Base-by-base conservation (phyloP, 2,888 invertebrate species). In the Kryphioiulus occultus region DNA sequence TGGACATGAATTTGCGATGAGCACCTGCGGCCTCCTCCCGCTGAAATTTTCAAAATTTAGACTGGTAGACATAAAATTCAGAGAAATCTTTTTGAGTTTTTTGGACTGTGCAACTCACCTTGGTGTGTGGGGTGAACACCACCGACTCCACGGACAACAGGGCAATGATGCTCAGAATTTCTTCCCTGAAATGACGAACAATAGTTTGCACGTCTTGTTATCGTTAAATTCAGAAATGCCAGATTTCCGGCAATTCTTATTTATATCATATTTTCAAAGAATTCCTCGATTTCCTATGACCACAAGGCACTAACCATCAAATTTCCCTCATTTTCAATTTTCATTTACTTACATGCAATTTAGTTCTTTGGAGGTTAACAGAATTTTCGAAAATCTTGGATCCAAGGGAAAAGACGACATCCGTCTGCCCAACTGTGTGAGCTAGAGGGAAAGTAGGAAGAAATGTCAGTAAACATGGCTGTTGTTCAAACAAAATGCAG, bases 401-500 rank as follows among this genome's bases (percentile, higher is more conserved):
- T 99, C 98, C 59, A 99, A 93, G 0, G 99, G 99, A 92, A 98
- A 98, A 19, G 94, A 94, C 0, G 97, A 94, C 97, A 99, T 97
- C 91, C 95, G 95, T 90, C 94, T 94, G 0, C 99, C 99, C 0
- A 96, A 90, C 0, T 93, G 92, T 0, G 98, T 98, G 89, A 99
- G 93, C 91, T 94, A 90, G 78, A 88, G 89, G 85, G 22, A 12
- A 39, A 42, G 4, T 10, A 47, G 30, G 53, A 44, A 42, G 7
- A 47, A 17, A 47, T 17, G n/a, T n/a, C n/a, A n/a, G n/a, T n/a
- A n/a, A n/a, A n/a, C n/a, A n/a, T n/a, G n/a, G n/a, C n/a, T n/a
- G n/a, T n/a, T n/a, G n/a, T n/a, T n/a, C n/a, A n/a, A n/a, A n/a
- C n/a, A n/a, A n/a, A 47, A 47, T 17, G 2, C 47, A 17, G 7